Percentiles rank a stretch among this genome's conserved stretches.
Conservation (phyloP, 2,888 invertebrate species). For the Anoplius nigerrimus region DNA sequence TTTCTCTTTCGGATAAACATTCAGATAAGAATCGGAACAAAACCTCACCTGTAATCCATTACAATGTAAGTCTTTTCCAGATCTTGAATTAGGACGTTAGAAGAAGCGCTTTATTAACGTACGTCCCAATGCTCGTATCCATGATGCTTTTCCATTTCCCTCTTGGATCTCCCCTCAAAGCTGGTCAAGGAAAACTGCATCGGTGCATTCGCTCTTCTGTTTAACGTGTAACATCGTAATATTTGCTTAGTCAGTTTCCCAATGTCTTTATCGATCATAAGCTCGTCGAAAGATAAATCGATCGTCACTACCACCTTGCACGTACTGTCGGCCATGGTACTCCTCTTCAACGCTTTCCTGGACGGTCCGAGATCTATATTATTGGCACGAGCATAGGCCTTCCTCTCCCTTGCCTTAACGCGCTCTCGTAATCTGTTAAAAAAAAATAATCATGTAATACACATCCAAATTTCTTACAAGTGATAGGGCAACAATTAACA, state of each 20-base stretch:
- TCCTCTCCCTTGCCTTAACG: conserved; percentile 82
- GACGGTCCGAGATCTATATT: conserved; percentile 86
- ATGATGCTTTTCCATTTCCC: conserved; percentile 86
- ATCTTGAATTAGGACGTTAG: neutral
- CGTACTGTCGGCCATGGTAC: conserved; percentile 82
- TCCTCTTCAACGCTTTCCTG: conserved; percentile 86
- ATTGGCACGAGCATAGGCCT: conserved; percentile 82
- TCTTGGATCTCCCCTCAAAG: conserved; percentile 84
- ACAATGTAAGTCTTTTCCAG: neutral
- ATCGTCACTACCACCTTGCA: conserved; percentile 86
- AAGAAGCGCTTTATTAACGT: conserved; percentile 69
- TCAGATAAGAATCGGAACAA: conserved; percentile 80
- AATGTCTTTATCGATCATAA: conserved; percentile 93
- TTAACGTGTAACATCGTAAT: conserved; percentile 91
- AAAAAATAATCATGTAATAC: no score
- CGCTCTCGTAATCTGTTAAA: conserved; percentile 82
- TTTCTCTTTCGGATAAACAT: conserved; percentile 85
- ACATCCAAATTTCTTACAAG: neutral
- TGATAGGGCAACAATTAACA: neutral
- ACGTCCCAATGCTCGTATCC: conserved; percentile 96
- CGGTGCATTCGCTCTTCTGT: conserved; percentile 87
- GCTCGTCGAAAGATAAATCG: conserved; percentile 92
- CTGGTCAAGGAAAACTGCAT: conserved; percentile 89
- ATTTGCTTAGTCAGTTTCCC: conserved; percentile 94
- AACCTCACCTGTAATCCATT: conserved; percentile 80